Conservation (phyloP, 2,797 vertebrate species). For the Sphenopsis melanotis region DNA sequence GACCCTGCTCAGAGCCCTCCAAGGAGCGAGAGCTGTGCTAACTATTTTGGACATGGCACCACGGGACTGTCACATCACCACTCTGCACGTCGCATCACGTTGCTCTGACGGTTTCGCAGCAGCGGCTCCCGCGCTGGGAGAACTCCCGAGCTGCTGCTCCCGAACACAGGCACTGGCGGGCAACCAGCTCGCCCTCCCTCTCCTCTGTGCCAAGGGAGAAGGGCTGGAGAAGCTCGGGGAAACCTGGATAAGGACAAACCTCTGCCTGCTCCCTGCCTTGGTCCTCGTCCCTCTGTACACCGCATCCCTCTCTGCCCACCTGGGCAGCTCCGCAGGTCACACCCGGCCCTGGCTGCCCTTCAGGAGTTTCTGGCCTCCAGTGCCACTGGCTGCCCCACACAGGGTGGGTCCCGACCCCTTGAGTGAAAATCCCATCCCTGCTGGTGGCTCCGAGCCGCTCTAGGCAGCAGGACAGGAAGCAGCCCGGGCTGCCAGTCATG, state of each 20-base stretch:
- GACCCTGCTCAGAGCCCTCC: background rate
- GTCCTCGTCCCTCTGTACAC: accelerated
- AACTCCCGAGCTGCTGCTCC: background rate
- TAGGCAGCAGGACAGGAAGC: background rate
- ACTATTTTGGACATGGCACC: slow-evolving; percentile 54
- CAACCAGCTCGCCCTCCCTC: background rate
- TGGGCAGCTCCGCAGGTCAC: accelerated
- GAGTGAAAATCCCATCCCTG: accelerated
- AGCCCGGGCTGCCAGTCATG: background rate
- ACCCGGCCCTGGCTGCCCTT: background rate
- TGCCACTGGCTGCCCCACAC: background rate
- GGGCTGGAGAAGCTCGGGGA: background rate
- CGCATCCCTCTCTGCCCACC: background rate
- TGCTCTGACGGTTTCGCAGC: background rate
- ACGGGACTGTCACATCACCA: slow-evolving; percentile 33
- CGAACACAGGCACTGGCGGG: slow-evolving; percentile 7
- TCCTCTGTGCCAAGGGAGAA: accelerated
- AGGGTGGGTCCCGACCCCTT: accelerated
- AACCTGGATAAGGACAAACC: background rate
- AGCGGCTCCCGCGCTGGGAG: background rate
- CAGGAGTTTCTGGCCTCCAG: background rate
- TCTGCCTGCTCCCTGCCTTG: background rate
- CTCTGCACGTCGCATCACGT: background rate
- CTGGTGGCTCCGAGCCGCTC: background rate
- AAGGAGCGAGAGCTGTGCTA: background rate